Percentiles rank a stretch among this genome's conserved stretches.
phyloP scores from a whole-genome alignment of 30 jellyfish, hydroid and myxozoan species.

The Aurelia coerulea region DNA sequence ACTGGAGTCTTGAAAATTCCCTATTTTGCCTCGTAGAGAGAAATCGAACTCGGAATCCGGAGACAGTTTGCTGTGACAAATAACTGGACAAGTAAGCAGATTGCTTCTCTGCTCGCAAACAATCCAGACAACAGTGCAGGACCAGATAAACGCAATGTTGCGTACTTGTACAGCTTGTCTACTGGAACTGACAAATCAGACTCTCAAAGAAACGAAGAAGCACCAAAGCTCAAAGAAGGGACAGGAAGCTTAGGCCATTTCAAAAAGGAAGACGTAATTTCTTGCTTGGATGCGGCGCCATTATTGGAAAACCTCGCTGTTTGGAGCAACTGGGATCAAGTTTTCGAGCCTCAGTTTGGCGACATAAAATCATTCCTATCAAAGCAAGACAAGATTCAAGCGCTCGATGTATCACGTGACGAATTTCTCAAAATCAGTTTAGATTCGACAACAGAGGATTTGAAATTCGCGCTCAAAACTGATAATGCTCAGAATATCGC shows the following conservation, averaged over 20 bases:
- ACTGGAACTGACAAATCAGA: constrained; percentile 14
- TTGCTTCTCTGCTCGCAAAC: neutral
- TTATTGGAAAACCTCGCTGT: constrained; percentile 63
- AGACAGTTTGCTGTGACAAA: constrained; percentile 24
- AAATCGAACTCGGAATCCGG: constrained; percentile 3
- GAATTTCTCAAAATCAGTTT: constrained; percentile 43
- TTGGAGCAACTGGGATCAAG: constrained; percentile 78
- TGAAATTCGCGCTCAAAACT: constrained; percentile 29
- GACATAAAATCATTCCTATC: constrained; percentile 46
- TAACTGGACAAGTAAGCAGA: constrained; percentile 11
- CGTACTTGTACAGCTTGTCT: constrained; percentile 29
- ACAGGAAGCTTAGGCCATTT: constrained; percentile 22
- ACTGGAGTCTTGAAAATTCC: too few relatives aligned
- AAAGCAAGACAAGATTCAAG: constrained; percentile 33
- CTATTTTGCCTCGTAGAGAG: neutral
- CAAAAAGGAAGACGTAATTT: constrained; percentile 34
- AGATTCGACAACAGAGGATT: constrained; percentile 58
- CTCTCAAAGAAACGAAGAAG: neutral
- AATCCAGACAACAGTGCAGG: neutral
- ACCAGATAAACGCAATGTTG: neutral
- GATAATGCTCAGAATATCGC: constrained; percentile 52
- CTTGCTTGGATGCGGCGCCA: constrained; percentile 71
- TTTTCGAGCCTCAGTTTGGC: constrained; percentile 74
- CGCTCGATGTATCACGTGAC: constrained; percentile 48
- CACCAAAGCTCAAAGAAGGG: too few relatives aligned